Percentiles rank a stretch among this genome's conserved stretches.
phyloP scores from a whole-genome alignment of 2,797 vertebrate species.

The Lophura swinhoii region DNA sequence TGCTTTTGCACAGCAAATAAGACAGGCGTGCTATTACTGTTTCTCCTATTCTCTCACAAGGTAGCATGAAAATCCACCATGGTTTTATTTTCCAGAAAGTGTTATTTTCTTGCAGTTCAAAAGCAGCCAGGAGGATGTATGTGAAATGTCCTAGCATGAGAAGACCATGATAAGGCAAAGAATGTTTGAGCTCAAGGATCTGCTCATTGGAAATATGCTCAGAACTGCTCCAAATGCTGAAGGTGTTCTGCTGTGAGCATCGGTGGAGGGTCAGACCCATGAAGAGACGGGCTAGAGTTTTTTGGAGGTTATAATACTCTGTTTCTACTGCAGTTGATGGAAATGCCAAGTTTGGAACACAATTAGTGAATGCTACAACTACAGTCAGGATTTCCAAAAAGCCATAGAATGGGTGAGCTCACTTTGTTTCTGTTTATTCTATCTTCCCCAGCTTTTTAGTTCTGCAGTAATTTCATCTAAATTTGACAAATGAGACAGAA shows the following conservation, averaged over 20 bases:
- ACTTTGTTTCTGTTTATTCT: background rate
- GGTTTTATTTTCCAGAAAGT: background rate
- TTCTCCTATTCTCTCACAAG: background rate
- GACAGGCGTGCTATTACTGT: background rate
- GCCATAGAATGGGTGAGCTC: background rate
- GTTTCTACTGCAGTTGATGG: background rate
- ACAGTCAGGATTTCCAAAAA: background rate
- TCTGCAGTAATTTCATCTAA: background rate
- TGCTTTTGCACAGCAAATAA: background rate
- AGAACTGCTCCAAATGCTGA: background rate
- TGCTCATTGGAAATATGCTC: rapidly evolving
- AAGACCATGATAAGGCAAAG: background rate
- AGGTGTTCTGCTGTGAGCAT: background rate
- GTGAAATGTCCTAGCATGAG: background rate
- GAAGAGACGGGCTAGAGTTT: background rate
- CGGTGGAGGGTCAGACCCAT: background rate
- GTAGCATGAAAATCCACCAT: background rate
- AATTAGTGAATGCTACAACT: background rate
- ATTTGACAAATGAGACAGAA: background rate
- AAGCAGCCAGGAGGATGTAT: background rate
- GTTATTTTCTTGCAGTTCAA: background rate
- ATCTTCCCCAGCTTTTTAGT: background rate
- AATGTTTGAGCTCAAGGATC: background rate
- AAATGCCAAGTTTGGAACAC: background rate
- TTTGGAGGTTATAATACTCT: background rate